Conservation (phyloP, 2,888 invertebrate species). For the Osmoderma eremita region DNA sequence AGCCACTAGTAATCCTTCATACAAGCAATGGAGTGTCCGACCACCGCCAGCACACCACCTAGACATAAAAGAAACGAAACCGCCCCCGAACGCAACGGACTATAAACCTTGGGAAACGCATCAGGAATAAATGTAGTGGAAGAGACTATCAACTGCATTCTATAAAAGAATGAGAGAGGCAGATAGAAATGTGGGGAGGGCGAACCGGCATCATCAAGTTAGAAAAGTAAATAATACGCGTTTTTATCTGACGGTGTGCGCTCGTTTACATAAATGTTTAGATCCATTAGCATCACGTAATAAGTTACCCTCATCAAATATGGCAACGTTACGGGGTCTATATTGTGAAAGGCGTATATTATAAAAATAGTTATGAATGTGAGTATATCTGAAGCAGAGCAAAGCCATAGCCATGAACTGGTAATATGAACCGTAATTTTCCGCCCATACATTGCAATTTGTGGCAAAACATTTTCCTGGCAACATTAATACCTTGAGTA, state of each 20-base stretch:
- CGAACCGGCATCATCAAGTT: not conserved
- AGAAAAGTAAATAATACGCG: conserved; percentile 30
- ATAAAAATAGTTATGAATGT: no score
- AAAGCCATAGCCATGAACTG: not conserved
- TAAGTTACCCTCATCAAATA: conserved; percentile 20
- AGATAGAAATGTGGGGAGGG: not conserved
- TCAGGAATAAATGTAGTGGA: conserved; percentile 55
- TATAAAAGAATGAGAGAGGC: conserved; percentile 28
- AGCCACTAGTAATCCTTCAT: conserved; percentile 24
- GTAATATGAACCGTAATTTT: not conserved
- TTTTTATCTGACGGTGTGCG: conserved; percentile 15
- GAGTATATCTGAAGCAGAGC: not conserved
- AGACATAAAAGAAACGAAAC: conserved; percentile 41
- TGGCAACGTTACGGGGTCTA: conserved; percentile 13
- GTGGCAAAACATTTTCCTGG: no score
- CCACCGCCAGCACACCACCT: conserved; percentile 21
- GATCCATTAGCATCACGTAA: conserved; percentile 29
- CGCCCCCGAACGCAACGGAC: conserved; percentile 50
- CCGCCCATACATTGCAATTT: no score
- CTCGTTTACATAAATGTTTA: conserved; percentile 27
- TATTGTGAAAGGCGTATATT: not conserved
- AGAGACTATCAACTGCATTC: conserved; percentile 50
- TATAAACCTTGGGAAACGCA: conserved; percentile 52
- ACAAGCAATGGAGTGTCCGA: conserved; percentile 19
- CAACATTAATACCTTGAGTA: no score